Evolutionary conservation across 2,888 invertebrate genomes (phyloP), one percentile per base, ranked within the genome.

Genomic region (Drosophila fulvimacula): DNA sequence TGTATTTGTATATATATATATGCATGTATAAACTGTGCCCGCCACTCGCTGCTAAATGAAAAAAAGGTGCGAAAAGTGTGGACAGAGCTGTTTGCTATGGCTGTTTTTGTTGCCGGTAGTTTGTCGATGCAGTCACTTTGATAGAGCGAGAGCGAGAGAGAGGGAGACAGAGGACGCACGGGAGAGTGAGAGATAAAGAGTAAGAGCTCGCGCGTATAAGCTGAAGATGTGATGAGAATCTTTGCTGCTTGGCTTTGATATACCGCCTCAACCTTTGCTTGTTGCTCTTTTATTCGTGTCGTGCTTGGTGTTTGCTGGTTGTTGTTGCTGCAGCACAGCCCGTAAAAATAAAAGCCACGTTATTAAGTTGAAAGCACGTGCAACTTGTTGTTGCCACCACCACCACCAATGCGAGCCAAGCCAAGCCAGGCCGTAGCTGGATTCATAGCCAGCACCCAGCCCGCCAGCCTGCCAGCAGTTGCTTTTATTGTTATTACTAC

Each of bases 291-390:
- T 51, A 44, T 41, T 49, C 59, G 24, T 57, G 44, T 17, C 51
- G 58, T 67, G 49, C 49, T 63, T 49, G 51, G 13, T 51, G 10
- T 53, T 44, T 27, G 27, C n/a, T 46, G 13, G 67, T 52, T 53
- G 65, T 7, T 51, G 51, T 10, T 57, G 66, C 5, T 44, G 68
- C 42, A 44, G 60, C 44, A 39, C 63, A 63, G 68, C 58, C 75
- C 78, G 79, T 89, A 88, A 89, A 88, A 84, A 82, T 89, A 84
- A 88, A 88, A 88, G 88, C 89, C 88, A 84, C 84, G 89, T 89
- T 89, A 88, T 89, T 88, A 84, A 79, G 84, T 78, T 82, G 82
- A 89, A 89, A 88, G 86, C 88, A 88, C 88, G 88, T 88, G 89
- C 87, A 83, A 86, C 84, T 83, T 83, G 83, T 83, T 83, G 87